phyloP scores from a whole-genome alignment of 1,140 invertebrate species.

The Drosophila oshimai region DNA sequence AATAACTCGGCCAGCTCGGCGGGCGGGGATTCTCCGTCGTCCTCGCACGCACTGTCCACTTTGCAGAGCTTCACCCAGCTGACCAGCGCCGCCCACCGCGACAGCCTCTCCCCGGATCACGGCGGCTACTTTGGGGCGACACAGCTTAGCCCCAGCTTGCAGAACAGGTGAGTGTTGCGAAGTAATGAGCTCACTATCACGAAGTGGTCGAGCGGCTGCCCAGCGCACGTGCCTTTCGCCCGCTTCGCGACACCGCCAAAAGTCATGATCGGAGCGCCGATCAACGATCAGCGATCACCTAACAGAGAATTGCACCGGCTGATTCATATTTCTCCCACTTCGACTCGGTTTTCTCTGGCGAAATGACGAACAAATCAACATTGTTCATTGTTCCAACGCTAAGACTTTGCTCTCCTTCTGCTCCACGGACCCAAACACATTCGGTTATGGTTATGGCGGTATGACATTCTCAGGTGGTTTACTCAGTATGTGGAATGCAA shows the following conservation, averaged over 20 bases:
- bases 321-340: constrained; percentile 62
- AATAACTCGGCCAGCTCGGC: constrained; percentile 74
- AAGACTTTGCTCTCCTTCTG: neutral
- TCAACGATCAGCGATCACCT: constrained; percentile 32
- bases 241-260: constrained; percentile 61
- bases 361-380: constrained; percentile 21
- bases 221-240: constrained; percentile 66
- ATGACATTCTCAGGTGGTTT: constrained; percentile 74
- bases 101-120: constrained; percentile 69
- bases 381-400: constrained; percentile 19
- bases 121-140: constrained; percentile 50
- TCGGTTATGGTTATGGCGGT: constrained; percentile 27
- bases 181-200: constrained; percentile 63
- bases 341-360: constrained; percentile 31
- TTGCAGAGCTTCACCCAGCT: constrained; percentile 79
- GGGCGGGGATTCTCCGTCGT: constrained; percentile 72
- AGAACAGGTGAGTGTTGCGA: constrained; percentile 67
- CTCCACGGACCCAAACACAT: neutral
- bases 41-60: constrained; percentile 56
- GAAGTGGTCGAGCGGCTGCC: constrained; percentile 22
- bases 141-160: constrained; percentile 64
- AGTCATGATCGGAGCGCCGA: constrained; percentile 66
- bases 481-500: constrained; percentile 43
- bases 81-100: constrained; percentile 62
- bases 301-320: constrained; percentile 39